Evolutionary conservation across 2,888 invertebrate species (phyloP), one percentile per base, ranked within the genome.

Genomic region (Pedicia rivosa): DNA sequence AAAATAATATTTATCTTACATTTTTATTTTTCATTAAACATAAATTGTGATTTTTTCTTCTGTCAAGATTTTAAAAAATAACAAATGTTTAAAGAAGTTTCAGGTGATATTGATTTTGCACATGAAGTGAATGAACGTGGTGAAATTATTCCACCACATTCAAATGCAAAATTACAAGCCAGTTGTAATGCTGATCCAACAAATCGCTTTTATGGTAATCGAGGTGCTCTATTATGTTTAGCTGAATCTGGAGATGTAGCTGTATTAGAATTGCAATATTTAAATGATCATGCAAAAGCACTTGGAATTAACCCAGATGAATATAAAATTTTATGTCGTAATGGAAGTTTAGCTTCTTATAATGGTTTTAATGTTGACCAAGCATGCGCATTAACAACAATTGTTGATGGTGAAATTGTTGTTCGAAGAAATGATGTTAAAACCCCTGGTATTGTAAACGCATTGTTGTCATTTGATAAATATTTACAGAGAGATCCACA

Each of bases 401-500:
- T 72, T 1, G 69, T 73, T 2, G 71, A 72, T 43, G 70, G 72
- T 12, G 75, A 74, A 56, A 64, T 76, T n/a, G 48, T 72, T 6
- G 52, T 65, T 0, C 63, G 65, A 46, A 60, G 64, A 10, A 46
- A 48, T 26, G 49, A 47, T 39, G 8, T 44, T 1, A 56, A 54
- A 41, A 51, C 47, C 5, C 41, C 42, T 17, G 48, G 46, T 16
- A 49, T 51, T 42, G 46, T 51, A 22, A 43, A 45, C 40, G 43
- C 42, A 10, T 31, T 47, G 2, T 15, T 37, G 9, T 42, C 48
- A 13, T 40, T 46, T 6, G 47, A 48, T 33, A 35, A 28, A 22
- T 47, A 47, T 35, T 44, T 47, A 26, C 42, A 43, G 40, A 30
- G 14, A 35, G 56, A 53, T 1, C 62, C 56, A 0, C 64, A 64